Percentiles rank a stretch among this genome's conserved stretches.
Conservation (phyloP, 2,113 vertebrate species). For the Apus apus region DNA sequence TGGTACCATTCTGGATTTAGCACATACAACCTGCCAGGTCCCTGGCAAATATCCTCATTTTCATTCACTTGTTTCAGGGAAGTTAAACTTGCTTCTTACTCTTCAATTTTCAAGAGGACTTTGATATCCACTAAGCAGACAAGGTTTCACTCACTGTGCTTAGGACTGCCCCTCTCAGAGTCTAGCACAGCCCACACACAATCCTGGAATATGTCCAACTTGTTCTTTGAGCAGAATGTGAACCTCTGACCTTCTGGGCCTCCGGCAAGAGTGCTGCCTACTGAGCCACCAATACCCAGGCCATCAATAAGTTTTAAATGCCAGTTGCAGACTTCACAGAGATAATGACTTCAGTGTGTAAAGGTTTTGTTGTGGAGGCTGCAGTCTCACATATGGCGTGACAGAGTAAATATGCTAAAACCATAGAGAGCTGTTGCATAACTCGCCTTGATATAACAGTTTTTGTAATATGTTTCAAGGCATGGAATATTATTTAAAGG, state of each 20-base stretch:
- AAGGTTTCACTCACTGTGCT: constrained; percentile 29
- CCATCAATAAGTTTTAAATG: constrained; percentile 66
- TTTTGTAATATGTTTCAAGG: constrained; percentile 63
- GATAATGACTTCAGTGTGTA: constrained; percentile 64
- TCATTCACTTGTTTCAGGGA: neutral
- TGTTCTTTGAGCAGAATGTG: constrained; percentile 57
- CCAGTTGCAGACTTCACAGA: constrained; percentile 54
- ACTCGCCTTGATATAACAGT: constrained; percentile 61
- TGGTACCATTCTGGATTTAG: neutral
- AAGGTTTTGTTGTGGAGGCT: constrained; percentile 52
- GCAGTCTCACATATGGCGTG: constrained; percentile 34
- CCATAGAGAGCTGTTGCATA: constrained; percentile 46
- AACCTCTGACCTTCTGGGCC: constrained; percentile 57
- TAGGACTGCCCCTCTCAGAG: constrained; percentile 20
- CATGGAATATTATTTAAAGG: constrained; percentile 64
- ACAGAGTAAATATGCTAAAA: constrained; percentile 54
- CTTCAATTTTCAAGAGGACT: constrained; percentile 23
- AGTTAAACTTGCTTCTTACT: neutral
- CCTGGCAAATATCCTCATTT: neutral
- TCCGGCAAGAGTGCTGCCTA: constrained; percentile 61
- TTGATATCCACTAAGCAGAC: constrained; percentile 14
- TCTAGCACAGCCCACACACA: constrained; percentile 53
- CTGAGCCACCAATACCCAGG: constrained; percentile 57
- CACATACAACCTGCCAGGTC: neutral
- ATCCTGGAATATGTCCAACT: constrained; percentile 50